These are phyloP conservation scores for Poecilia latipinna DNA, from an alignment of 2,113 vertebrate species.

Conservation along the genomic window DNA sequence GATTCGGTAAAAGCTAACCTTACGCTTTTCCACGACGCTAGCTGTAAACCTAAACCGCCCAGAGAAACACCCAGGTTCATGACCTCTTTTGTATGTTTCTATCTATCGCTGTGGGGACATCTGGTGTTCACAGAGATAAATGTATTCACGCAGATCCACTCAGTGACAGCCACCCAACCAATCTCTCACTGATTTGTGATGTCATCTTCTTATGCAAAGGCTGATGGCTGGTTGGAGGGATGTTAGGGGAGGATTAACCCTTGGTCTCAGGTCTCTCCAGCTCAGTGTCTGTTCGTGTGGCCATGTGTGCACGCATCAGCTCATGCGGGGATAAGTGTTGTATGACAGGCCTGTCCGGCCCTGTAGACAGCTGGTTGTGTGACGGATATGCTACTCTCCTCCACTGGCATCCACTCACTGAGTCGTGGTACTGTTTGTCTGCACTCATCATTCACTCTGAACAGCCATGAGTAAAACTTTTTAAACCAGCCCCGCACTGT, in stretches of 20 bases:
- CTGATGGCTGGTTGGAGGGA: conserved; percentile 67
- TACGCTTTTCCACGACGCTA: background rate
- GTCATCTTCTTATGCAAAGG: conserved; percentile 80
- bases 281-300: conserved; percentile 13
- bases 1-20: background rate
- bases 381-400: conserved; percentile 74
- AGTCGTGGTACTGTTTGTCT: conserved; percentile 52
- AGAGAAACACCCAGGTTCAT: background rate
- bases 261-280: conserved; percentile 60
- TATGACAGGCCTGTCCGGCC: conserved; percentile 61
- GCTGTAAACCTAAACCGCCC: no score
- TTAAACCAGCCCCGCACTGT: no score
- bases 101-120: conserved; percentile 13
- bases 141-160: conserved; percentile 23
- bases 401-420: conserved; percentile 54
- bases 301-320: conserved; percentile 14
- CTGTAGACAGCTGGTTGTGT: conserved; percentile 77
- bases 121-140: conserved; percentile 24
- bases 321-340: conserved; percentile 77
- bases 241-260: conserved; percentile 75
- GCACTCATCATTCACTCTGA: conserved; percentile 20
- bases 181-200: conserved; percentile 69
- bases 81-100: background rate
- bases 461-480: background rate
- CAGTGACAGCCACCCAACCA: conserved; percentile 44